These are phyloP conservation scores for Proisotoma minuta DNA, from an alignment of 2,888 invertebrate genomes.

Conservation along the genomic window DNA sequence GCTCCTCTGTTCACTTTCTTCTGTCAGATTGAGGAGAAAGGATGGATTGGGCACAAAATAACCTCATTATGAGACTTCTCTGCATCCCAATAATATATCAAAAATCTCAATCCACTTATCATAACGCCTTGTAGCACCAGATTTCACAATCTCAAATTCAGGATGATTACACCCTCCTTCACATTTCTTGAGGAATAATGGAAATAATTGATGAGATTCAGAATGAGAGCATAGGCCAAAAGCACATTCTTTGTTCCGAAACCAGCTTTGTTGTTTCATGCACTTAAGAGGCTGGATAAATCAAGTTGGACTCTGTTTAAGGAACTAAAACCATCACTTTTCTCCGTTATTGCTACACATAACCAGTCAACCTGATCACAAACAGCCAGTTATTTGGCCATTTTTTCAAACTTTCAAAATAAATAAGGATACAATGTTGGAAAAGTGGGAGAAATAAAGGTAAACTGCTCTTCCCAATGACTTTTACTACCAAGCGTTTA, in stretches of 20 bases:
- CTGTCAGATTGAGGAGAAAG: not conserved
- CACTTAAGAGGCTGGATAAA: not conserved
- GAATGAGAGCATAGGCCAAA: too few species aligned
- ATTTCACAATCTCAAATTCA: too few species aligned
- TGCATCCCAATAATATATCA: conserved; percentile 7
- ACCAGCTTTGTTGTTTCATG: not conserved
- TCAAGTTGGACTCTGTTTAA: not conserved
- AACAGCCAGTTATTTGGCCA: not conserved
- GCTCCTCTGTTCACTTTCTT: conserved; percentile 23
- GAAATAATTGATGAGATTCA: too few species aligned
- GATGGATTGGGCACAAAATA: conserved; percentile 26
- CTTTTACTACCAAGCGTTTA: too few species aligned
- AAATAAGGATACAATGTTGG: not conserved
- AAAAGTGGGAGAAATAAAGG: not conserved
- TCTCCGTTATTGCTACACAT: not conserved
- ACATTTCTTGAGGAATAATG: too few species aligned
- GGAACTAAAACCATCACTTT: not conserved
- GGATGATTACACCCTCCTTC: too few species aligned
- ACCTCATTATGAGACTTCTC: conserved; percentile 34
- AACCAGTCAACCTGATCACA: not conserved
- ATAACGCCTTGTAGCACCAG: not conserved
- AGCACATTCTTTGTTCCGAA: too few species aligned
- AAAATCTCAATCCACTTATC: not conserved
- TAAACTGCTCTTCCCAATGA: not conserved
- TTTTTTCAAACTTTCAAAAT: not conserved